Evolutionary conservation across 2,113 vertebrate species (phyloP).

Genomic region (Cinclus mexicanus): DNA sequence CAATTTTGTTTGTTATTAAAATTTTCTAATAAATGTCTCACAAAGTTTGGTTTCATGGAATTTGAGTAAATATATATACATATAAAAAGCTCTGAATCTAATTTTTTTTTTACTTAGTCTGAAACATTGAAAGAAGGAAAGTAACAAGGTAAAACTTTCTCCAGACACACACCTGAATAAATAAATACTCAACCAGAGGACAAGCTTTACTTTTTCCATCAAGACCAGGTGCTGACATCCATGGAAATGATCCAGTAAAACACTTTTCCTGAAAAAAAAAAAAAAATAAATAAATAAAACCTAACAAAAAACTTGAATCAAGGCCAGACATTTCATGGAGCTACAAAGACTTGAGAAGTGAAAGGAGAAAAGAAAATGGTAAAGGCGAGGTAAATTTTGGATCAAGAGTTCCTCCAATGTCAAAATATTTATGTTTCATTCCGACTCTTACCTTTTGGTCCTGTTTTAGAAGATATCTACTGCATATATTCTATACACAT

Average conservation of each 20-base stretch:
- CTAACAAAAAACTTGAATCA: not conserved
- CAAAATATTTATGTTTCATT: slow-evolving; percentile 27
- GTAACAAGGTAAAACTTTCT: not conserved
- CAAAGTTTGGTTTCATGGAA: not conserved
- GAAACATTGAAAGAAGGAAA: not conserved
- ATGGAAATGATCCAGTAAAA: not conserved
- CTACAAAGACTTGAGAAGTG: not conserved
- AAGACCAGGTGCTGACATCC: not conserved
- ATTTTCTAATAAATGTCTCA: not conserved
- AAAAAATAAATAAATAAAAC: not conserved
- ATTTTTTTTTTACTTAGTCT: not conserved
- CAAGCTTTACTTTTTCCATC: not conserved
- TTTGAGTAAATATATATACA: not conserved
- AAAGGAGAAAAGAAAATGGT: not conserved
- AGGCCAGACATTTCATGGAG: not conserved
- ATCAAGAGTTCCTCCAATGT: not conserved
- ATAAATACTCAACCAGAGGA: not conserved
- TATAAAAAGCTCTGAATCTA: not conserved
- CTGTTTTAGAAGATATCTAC: not conserved
- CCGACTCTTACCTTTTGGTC: not conserved
- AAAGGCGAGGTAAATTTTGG: not conserved
- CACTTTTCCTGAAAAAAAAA: not conserved
- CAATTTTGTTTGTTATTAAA: not conserved
- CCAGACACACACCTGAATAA: not conserved
- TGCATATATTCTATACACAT: not conserved